phyloP scores from a whole-genome alignment of 2,113 vertebrate species.

The Eubucco bourcierii region DNA sequence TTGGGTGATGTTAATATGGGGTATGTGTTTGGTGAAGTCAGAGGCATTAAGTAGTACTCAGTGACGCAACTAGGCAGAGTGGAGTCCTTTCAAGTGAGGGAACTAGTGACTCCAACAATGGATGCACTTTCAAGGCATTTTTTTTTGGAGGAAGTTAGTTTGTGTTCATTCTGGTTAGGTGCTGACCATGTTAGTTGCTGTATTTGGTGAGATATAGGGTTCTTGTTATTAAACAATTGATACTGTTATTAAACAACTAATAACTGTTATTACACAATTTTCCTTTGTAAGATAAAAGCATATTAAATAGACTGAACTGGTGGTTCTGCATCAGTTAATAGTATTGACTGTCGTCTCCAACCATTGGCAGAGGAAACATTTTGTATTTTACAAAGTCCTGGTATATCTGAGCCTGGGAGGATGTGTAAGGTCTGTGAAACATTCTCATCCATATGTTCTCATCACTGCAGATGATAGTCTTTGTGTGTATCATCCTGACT shows the following conservation, averaged over 20 bases:
- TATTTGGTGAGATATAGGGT: neutral
- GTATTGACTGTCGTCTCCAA: neutral
- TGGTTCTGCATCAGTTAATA: neutral
- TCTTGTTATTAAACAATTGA: neutral
- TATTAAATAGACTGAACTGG: neutral
- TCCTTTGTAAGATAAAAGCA: accelerated
- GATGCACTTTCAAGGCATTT: accelerated
- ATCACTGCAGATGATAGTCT: neutral
- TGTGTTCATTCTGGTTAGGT: neutral
- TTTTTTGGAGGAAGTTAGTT: neutral
- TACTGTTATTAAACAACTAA: neutral
- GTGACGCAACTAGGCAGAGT: neutral
- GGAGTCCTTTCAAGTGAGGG: neutral
- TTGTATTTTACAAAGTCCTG: neutral
- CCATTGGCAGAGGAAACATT: neutral
- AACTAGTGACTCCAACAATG: accelerated
- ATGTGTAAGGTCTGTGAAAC: accelerated
- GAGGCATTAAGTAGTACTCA: neutral
- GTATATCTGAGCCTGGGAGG: accelerated
- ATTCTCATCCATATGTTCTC: neutral
- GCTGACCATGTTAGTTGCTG: neutral
- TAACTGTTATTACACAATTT: neutral
- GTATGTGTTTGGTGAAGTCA: accelerated
- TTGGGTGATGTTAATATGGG: neutral
- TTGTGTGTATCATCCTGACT: accelerated